phyloP scores from a whole-genome alignment of 2,888 invertebrate species.

The Antheraea assamensis region DNA sequence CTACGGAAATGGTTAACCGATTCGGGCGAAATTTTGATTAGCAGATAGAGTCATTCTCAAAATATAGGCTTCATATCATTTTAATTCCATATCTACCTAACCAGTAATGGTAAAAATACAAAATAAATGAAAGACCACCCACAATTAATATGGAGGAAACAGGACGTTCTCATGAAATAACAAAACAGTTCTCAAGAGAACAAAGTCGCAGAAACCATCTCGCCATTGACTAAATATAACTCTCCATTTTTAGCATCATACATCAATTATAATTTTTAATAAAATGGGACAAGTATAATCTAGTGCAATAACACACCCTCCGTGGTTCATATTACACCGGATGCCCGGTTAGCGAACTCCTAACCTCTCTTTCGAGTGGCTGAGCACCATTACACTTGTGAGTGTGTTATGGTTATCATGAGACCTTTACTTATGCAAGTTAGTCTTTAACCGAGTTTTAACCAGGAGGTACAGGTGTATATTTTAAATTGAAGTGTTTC shows the following conservation, averaged over 20 bases:
- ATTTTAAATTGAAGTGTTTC: not conserved
- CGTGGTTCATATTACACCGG: not conserved
- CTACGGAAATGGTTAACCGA: no score
- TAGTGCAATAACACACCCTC: not conserved
- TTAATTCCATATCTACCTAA: no score
- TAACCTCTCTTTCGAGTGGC: not conserved
- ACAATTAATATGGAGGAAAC: no score
- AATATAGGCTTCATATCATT: no score
- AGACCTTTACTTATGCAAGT: not conserved
- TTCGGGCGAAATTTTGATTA: no score
- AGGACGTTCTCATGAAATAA: no score
- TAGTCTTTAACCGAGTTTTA: not conserved
- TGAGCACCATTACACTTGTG: not conserved
- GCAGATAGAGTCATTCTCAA: no score
- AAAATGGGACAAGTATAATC: not conserved
- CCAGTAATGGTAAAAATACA: no score
- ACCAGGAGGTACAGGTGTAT: not conserved
- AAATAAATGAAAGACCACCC: no score
- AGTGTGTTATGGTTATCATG: not conserved
- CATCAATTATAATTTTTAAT: not conserved
- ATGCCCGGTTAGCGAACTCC: constrained; percentile 2
- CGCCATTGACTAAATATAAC: not conserved
- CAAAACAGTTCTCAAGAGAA: no score
- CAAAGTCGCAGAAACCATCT: no score
- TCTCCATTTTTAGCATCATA: not conserved